Evolutionary conservation across 2,888 invertebrate genomes (phyloP).

Genomic region (Balanococcus diminutus): DNA sequence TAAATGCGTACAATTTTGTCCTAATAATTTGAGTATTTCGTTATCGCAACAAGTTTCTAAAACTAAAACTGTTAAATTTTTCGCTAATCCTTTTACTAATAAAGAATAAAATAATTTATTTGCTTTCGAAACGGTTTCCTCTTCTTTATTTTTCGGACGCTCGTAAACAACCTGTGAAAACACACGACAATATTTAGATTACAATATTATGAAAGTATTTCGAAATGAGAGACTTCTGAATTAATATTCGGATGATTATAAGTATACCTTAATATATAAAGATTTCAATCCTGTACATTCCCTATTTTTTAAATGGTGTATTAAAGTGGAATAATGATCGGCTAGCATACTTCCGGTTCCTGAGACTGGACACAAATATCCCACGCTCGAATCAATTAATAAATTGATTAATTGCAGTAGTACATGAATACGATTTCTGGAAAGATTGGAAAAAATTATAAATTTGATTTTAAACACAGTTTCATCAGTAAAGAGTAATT

Average conservation of each 20-base stretch:
- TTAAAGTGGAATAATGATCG: constrained; percentile 46
- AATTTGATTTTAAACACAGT: background rate
- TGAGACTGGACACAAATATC: constrained; percentile 29
- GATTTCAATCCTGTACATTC: constrained; percentile 45
- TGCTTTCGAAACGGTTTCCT: constrained; percentile 26
- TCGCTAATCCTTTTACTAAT: constrained; percentile 58
- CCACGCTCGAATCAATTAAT: constrained; percentile 24
- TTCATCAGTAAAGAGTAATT: background rate
- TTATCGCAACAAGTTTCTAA: constrained; percentile 60
- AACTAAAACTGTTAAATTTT: constrained; percentile 58
- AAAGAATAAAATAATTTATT: constrained; percentile 50
- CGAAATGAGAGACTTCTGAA: too few species aligned
- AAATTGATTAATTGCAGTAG: constrained; percentile 45
- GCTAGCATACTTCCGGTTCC: constrained; percentile 14
- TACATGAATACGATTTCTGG: constrained; percentile 45
- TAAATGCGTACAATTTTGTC: constrained; percentile 59
- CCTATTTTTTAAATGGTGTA: constrained; percentile 31
- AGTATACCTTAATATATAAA: constrained; percentile 34
- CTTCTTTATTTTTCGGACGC: background rate
- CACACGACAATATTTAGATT: background rate
- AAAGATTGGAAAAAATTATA: background rate
- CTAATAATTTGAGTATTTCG: constrained; percentile 59
- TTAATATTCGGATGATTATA: too few species aligned
- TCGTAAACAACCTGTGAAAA: constrained; percentile 27
- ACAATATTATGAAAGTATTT: too few species aligned